Conservation (phyloP, 2,797 vertebrate species). For the Dryobates pubescens region DNA sequence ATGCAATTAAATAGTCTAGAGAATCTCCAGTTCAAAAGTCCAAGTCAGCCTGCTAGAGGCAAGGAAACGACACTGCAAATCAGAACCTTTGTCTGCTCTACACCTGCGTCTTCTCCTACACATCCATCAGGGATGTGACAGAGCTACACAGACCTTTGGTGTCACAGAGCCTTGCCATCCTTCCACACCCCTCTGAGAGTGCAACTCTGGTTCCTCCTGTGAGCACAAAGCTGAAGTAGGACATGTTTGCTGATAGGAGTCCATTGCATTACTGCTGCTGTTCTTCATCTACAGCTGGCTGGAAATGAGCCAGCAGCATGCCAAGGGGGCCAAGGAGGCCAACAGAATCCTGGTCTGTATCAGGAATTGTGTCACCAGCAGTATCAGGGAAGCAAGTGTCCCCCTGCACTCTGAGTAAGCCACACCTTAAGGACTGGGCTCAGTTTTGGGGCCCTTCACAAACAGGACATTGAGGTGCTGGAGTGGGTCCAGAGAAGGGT, state of each 20-base stretch:
- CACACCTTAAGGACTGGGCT: too few species aligned
- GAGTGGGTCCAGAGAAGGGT: too few species aligned
- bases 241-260: rapidly evolving
- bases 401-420: too few species aligned
- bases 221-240: not conserved
- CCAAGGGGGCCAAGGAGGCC: too few species aligned
- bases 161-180: not conserved
- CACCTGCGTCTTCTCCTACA: not conserved
- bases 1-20: not conserved
- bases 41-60: not conserved
- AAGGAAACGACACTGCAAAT: not conserved
- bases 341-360: too few species aligned
- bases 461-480: too few species aligned
- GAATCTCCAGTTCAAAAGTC: not conserved
- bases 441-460: too few species aligned
- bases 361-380: too few species aligned
- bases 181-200: not conserved
- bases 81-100: not conserved
- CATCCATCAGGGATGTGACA: not conserved
- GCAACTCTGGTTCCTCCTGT: not conserved
- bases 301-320: too few species aligned
- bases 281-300: not conserved
- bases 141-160: not conserved
- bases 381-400: too few species aligned
- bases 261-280: not conserved